Evolutionary conservation across 1,140 invertebrate genomes (phyloP), one percentile per base, ranked within the genome.

Genomic region (Leptopilina clavipes): DNA sequence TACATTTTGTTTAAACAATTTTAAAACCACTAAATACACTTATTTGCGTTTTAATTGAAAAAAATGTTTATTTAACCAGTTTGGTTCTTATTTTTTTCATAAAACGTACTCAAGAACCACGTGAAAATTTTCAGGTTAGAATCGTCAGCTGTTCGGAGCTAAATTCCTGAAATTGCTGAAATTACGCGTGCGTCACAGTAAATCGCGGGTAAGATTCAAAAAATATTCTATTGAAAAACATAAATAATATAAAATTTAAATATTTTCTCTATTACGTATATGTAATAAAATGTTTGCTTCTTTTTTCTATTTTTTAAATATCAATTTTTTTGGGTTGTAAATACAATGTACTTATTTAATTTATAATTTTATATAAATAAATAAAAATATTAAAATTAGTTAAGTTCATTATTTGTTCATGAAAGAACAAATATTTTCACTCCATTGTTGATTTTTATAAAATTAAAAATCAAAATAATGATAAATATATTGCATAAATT

Each of bases 111-210:
- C 1, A 65, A 37, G 7, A 11, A 71, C 7, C 70, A 71, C 70
- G 37, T 43, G 70, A 71, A 18, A 31, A 65, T 65, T 65, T 65
- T 65, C 12, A 65, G 59, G 59, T 65, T 65, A 65, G 22, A 31
- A 65, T 65, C 59, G 12, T 14, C 59, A 31, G 59, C 25, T 65
- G 59, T 25, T 52, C 5, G 6, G 5, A 7, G 6, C n/a, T n/a
- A n/a, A n/a, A n/a, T n/a, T n/a, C n/a, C n/a, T 6, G 14, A 52
- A 48, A 48, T 48, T n/a, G 14, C 44, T n/a, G 44, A 2, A 31
- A 31, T 31, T 31, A 31, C 25, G 25, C 44, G 3, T 48, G 44
- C 44, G 44, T 12, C 11, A 1, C 12, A 11, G 3, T n/a, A 40
- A 40, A 48, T 48, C 1, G 44, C 44, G n/a, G 3, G 0, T 14